phyloP scores from a whole-genome alignment of 2,113 vertebrate species.

The Penelope pileata region DNA sequence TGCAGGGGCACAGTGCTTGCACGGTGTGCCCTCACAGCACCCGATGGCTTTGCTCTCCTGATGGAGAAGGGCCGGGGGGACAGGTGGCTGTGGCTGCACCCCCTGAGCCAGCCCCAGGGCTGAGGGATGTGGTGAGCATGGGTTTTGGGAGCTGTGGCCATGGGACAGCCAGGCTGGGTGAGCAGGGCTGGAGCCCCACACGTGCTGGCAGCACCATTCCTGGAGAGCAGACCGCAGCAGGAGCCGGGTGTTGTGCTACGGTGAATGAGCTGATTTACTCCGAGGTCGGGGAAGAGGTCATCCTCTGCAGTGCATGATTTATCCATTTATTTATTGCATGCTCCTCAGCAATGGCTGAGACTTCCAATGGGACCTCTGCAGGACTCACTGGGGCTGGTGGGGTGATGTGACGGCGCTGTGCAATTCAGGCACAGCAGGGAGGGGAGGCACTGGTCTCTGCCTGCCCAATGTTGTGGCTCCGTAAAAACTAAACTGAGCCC shows the following conservation, averaged over 20 bases:
- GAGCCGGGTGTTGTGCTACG: background rate
- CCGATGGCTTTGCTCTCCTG: fast-evolving
- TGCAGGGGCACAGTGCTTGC: fast-evolving
- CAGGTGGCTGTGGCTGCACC: fast-evolving
- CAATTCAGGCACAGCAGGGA: too few relatives aligned
- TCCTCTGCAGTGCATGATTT: background rate
- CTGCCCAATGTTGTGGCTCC: background rate
- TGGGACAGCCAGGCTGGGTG: fast-evolving
- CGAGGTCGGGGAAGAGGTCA: background rate
- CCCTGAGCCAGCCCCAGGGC: background rate
- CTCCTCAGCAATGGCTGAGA: background rate
- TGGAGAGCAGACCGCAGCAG: background rate
- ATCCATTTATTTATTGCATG: background rate
- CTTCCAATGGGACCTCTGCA: background rate
- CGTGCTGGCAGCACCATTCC: background rate
- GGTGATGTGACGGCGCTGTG: background rate
- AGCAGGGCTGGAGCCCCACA: background rate
- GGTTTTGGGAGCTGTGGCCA: fast-evolving
- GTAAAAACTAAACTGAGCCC: background rate
- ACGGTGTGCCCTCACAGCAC: fast-evolving
- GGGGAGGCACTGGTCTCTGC: background rate
- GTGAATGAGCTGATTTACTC: background rate
- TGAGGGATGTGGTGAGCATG: fast-evolving
- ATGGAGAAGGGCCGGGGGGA: background rate
- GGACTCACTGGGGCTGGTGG: background rate